These are phyloP conservation scores for Chymomyza costata DNA, from an alignment of 1,140 invertebrate species.

Conservation along the genomic window DNA sequence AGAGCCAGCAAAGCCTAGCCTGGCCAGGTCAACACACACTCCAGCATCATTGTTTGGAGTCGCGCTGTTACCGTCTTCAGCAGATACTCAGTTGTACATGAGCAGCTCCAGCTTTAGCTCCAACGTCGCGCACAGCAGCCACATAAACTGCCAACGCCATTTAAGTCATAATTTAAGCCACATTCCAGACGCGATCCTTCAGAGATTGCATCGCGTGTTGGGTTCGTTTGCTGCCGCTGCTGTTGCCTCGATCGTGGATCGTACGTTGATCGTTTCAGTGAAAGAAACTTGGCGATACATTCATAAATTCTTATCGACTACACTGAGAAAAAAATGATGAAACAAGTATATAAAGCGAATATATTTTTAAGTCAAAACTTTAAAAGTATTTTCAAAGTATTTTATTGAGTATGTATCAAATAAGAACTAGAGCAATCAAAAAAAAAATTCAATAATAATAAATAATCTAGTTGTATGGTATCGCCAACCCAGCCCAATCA, in stretches of 20 bases:
- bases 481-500: too few relatives aligned
- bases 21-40: slow-evolving; percentile 1
- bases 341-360: too few relatives aligned
- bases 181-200: slow-evolving; percentile 70
- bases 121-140: slow-evolving; percentile 49
- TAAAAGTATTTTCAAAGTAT: too few relatives aligned
- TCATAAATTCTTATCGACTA: slow-evolving; percentile 62
- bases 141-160: slow-evolving; percentile 71
- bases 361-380: too few relatives aligned
- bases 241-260: neutral
- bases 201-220: slow-evolving; percentile 61
- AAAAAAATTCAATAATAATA: too few relatives aligned
- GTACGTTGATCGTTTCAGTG: neutral
- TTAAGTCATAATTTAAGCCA: slow-evolving; percentile 73
- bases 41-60: slow-evolving; percentile 28
- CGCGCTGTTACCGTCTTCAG: slow-evolving; percentile 37
- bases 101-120: slow-evolving; percentile 12
- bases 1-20: slow-evolving; percentile 23
- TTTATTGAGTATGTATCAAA: too few relatives aligned
- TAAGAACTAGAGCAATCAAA: too few relatives aligned
- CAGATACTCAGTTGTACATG: slow-evolving; percentile 57
- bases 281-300: slow-evolving; percentile 52
- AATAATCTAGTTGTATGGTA: too few relatives aligned
- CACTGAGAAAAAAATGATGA: neutral
- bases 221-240: slow-evolving; percentile 21